Evolutionary conservation across 2,888 invertebrate genomes (phyloP), one percentile per base, ranked within the genome.

Genomic region (Diarsia brunnea): DNA sequence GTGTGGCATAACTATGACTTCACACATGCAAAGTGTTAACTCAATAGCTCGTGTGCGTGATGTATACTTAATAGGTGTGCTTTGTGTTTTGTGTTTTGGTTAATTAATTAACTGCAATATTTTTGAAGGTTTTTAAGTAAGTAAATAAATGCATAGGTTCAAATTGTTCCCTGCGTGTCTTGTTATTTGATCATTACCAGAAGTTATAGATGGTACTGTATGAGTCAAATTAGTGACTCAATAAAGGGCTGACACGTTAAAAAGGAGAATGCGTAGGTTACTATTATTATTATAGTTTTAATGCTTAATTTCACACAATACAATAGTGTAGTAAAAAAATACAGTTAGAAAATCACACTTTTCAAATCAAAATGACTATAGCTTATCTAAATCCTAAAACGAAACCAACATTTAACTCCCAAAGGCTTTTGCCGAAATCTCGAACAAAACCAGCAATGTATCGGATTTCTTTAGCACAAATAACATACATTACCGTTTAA

Each of bases 401-500:
- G 8, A 27, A 27, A 43, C 16, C 12, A 65, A 27, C 27, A 43
- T 51, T 11, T 51, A 43, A 43, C 16, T 43, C 24, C 49, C 21
- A 49, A 73, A 16, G 16, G 38, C 2, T 38, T 24, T 49, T 16
- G 38, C 58, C 24, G 21, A 27, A 27, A 68, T 55, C 27, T 27
- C 21, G 0, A 77, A 63, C 47, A 53, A 75, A 67, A n/a, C 38
- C 21, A 31, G 14, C 45, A 47, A 53, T 53, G 53, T 27, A 53
- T 47, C 16, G 51, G 11, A 24, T 21, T 45, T 38, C 1, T 31
- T 24, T 45, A 8, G 21, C 14, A 43, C 11, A 53, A 38, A 77
- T 47, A 55, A 55, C 78, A 27, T 49, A 55, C 69, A 69, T 77
- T 64, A 49, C 47, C 12, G 27, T 4, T 38, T 27, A 55, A 7